Percentiles rank a stretch among this genome's conserved stretches.
Evolutionary conservation across 2,888 invertebrate genomes (phyloP).

Genomic region (Resseliella maxima): DNA sequence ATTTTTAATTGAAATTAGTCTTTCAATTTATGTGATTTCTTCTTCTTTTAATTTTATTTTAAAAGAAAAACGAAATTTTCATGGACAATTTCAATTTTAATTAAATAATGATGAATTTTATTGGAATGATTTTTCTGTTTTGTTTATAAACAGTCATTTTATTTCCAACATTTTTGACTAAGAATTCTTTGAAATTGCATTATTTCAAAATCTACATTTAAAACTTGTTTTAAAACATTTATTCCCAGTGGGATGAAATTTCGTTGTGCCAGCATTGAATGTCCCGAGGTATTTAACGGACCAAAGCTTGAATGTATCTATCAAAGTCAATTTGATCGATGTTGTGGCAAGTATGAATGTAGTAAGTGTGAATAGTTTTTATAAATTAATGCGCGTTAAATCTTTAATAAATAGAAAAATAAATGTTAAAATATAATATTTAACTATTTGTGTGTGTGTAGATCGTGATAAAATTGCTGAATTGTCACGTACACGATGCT

Average conservation of each 20-base stretch:
- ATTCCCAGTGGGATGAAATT: constrained; percentile 57
- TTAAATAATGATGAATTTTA: too few species aligned
- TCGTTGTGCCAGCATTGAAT: constrained; percentile 58
- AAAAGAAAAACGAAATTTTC: too few species aligned
- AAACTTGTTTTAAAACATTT: neutral
- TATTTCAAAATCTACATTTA: too few species aligned
- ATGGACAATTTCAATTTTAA: too few species aligned
- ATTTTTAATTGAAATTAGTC: too few species aligned
- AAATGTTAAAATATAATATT: neutral
- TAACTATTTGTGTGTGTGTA: neutral
- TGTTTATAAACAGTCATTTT: too few species aligned
- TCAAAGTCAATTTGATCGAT: constrained; percentile 58
- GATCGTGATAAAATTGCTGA: constrained; percentile 54
- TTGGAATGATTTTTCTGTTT: too few species aligned
- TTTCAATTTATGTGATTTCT: too few species aligned
- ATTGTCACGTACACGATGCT: constrained; percentile 58
- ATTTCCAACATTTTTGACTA: too few species aligned
- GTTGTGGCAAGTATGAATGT: constrained; percentile 57
- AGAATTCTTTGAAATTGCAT: too few species aligned
- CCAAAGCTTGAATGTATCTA: constrained; percentile 57
- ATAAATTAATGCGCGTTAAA: too few species aligned
- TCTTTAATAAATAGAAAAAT: neutral
- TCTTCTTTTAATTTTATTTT: too few species aligned
- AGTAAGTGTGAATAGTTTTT: constrained; percentile 57
- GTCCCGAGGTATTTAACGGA: constrained; percentile 58